Percentiles rank a stretch among this genome's conserved stretches.
Conservation (phyloP, 2,888 invertebrate genomes). For the Drosophila nr. fundita region DNA sequence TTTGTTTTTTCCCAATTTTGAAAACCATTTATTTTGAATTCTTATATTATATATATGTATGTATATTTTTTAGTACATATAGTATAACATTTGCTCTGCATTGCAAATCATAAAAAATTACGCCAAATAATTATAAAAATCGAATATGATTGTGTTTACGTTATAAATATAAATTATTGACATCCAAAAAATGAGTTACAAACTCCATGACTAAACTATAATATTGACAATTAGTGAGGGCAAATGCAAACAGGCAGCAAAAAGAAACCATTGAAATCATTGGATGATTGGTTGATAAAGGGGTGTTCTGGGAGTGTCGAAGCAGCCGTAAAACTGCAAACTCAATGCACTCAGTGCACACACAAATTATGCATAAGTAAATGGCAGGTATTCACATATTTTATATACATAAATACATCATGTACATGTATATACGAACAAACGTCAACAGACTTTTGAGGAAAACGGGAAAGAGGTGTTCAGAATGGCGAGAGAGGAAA, state of each 20-base stretch:
- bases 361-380: conserved; percentile 56
- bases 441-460: conserved; percentile 11
- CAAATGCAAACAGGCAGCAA: background rate
- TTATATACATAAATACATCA: conserved; percentile 2
- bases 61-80: background rate
- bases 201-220: background rate
- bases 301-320: conserved; percentile 17
- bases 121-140: background rate
- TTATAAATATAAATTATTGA: background rate
- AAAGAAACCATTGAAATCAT: conserved; percentile 19
- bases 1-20: background rate
- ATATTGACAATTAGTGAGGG: background rate
- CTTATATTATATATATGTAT: background rate
- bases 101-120: background rate
- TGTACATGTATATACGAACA: background rate
- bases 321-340: conserved; percentile 43
- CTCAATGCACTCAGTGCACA: conserved; percentile 40
- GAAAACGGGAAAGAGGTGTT: background rate
- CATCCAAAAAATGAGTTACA: background rate
- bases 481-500: background rate
- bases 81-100: background rate
- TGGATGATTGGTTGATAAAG: background rate
- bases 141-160: background rate
- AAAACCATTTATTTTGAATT: background rate
- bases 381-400: conserved; percentile 19